Evolutionary conservation across 1,140 invertebrate genomes (phyloP).

Genomic region (Monochamus saltuarius): DNA sequence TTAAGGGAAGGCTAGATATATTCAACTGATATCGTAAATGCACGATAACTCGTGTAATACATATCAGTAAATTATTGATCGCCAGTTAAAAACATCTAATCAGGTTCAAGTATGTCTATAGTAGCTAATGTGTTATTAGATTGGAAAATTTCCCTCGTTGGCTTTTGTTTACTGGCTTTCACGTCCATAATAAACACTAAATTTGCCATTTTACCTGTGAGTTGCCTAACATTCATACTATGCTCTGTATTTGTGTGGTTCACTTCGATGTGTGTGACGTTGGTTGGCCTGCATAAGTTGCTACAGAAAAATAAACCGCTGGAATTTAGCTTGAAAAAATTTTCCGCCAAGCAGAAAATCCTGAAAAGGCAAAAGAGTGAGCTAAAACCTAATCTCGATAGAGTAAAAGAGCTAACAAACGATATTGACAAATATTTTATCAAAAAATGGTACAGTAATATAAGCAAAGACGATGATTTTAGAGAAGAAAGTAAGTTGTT

Average conservation of each 20-base stretch:
- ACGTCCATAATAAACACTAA: constrained; percentile 12
- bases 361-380: background rate
- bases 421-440: constrained; percentile 46
- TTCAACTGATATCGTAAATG: too few relatives aligned
- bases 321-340: background rate
- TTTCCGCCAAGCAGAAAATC: background rate
- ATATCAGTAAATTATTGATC: too few relatives aligned
- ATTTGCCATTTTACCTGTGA: constrained; percentile 23
- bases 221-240: constrained; percentile 19
- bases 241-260: constrained; percentile 24
- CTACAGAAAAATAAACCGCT: constrained; percentile 30
- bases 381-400: constrained; percentile 28
- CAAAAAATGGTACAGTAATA: constrained; percentile 45
- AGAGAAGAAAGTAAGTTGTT: constrained; percentile 37
- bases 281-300: constrained; percentile 28
- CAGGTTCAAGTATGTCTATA: background rate
- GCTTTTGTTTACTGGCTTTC: constrained; percentile 11
- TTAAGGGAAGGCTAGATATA: too few relatives aligned
- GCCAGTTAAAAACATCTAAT: too few relatives aligned
- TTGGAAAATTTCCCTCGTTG: constrained; percentile 19
- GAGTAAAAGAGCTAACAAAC: constrained; percentile 33
- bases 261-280: constrained; percentile 28
- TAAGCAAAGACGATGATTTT: constrained; percentile 44
- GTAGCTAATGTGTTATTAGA: constrained; percentile 14
- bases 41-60: too few relatives aligned